Evolutionary conservation across 2,888 invertebrate species (phyloP).

Genomic region (Steinernema hermaphroditum): DNA sequence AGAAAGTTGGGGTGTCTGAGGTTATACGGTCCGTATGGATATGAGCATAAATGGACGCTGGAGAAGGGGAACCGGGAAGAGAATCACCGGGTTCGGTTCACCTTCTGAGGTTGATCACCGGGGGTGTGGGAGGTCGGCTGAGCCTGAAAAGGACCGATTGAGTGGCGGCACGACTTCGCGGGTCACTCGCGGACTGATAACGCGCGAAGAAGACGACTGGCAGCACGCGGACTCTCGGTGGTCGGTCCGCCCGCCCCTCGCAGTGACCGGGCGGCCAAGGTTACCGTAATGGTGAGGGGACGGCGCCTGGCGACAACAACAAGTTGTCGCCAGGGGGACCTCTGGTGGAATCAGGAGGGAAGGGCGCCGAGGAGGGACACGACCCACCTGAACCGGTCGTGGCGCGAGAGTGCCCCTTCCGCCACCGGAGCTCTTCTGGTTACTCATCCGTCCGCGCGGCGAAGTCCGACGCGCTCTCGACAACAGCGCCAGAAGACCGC

Average conservation of each 20-base stretch:
- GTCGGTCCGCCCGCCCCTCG: conserved; percentile 26
- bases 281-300: conserved; percentile 22
- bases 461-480: conserved; percentile 17
- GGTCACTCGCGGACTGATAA: conserved; percentile 31
- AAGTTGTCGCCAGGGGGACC: conserved; percentile 7
- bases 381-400: conserved; percentile 31
- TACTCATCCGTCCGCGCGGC: conserved; percentile 27
- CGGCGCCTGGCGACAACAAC: conserved; percentile 1
- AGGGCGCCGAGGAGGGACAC: conserved; percentile 30
- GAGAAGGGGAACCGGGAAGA: conserved; percentile 30
- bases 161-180: conserved; percentile 28
- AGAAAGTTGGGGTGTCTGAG: not conserved
- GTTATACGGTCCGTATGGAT: conserved; percentile 5
- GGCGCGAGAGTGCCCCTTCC: conserved; percentile 28
- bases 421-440: conserved; percentile 26
- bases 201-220: conserved; percentile 16
- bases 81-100: conserved; percentile 31
- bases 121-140: not conserved
- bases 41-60: conserved; percentile 17
- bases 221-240: conserved; percentile 29
- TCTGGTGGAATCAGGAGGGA: not conserved
- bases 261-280: conserved; percentile 30
- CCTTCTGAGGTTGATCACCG: conserved; percentile 29
- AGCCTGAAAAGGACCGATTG: conserved; percentile 1
- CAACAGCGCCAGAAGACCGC: conserved; percentile 26